These are phyloP conservation scores for Tineola bisselliella DNA, from an alignment of 2,888 invertebrate species.

Conservation along the genomic window DNA sequence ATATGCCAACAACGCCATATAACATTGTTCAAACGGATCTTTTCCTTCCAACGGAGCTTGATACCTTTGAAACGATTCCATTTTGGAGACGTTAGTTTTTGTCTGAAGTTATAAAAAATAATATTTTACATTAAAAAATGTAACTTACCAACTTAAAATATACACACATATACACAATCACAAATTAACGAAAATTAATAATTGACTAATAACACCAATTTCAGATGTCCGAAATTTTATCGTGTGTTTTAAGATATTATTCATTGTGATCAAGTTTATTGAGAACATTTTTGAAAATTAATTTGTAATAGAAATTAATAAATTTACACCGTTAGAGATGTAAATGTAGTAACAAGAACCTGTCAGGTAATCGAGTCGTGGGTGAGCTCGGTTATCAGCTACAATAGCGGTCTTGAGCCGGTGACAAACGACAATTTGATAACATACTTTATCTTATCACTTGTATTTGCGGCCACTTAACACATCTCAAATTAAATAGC, in stretches of 20 bases:
- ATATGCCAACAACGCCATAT: slow-evolving; percentile 99
- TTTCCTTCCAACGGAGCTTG: slow-evolving; percentile 96
- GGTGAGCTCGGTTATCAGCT: slow-evolving; percentile 40
- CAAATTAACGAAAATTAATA: slow-evolving; percentile 33
- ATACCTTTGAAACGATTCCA: slow-evolving; percentile 99
- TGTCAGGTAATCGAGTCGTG: slow-evolving; percentile 37
- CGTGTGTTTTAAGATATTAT: background rate
- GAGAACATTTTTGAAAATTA: background rate
- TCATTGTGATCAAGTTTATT: background rate
- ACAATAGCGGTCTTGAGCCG: slow-evolving; percentile 41
- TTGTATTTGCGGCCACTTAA: slow-evolving; percentile 6
- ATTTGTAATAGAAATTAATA: background rate
- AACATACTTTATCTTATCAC: slow-evolving; percentile 10
- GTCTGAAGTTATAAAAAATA: slow-evolving; percentile 71
- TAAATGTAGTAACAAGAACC: slow-evolving; percentile 35
- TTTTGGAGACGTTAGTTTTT: slow-evolving; percentile 98
- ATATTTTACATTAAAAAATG: slow-evolving; percentile 7
- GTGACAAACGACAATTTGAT: slow-evolving; percentile 18
- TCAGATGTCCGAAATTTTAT: background rate
- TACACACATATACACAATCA: slow-evolving; percentile 30
- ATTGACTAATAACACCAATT: background rate
- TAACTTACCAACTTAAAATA: slow-evolving; percentile 34
- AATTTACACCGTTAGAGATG: slow-evolving; percentile 19
- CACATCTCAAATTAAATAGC: slow-evolving; percentile 9
- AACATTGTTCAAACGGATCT: slow-evolving; percentile 98